Evolutionary conservation across 2,888 invertebrate species (phyloP).

Genomic region (Ochlodes sylvanus): DNA sequence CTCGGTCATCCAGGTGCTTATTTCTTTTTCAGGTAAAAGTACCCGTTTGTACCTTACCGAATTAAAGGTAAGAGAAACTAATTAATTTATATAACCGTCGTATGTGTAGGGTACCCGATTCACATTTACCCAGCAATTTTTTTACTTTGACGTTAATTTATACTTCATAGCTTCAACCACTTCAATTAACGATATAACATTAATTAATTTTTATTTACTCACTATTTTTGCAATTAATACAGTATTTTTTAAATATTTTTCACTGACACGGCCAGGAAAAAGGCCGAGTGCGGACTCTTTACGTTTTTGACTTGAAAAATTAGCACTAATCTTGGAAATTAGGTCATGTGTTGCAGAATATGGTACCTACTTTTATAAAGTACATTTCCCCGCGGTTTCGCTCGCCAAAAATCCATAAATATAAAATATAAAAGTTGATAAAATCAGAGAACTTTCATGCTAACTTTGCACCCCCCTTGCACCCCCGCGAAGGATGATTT

Average conservation of each 20-base stretch:
- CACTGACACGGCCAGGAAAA: not conserved
- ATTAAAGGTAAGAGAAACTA: not conserved
- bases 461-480: too few relatives aligned
- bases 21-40: too few relatives aligned
- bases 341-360: not conserved
- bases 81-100: not conserved
- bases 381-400: too few relatives aligned
- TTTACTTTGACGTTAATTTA: slow-evolving; percentile 8
- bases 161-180: slow-evolving; percentile 25
- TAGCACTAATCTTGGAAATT: slow-evolving; percentile 5
- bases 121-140: not conserved
- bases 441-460: too few relatives aligned
- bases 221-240: not conserved
- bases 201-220: slow-evolving; percentile 19
- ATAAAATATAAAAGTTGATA: too few relatives aligned
- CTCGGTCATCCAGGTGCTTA: too few relatives aligned
- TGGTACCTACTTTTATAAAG: not conserved
- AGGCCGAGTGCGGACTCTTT: not conserved
- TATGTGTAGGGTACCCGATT: not conserved
- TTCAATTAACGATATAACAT: slow-evolving; percentile 40
- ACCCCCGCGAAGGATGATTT: too few relatives aligned
- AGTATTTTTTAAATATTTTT: slow-evolving; percentile 5
- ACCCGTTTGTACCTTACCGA: not conserved
- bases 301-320: not conserved
- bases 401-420: too few relatives aligned